Percentiles rank a stretch among this genome's conserved stretches.
These are phyloP conservation scores for Cantharis rustica DNA, from an alignment of 2,888 invertebrate species.

Conservation along the genomic window DNA sequence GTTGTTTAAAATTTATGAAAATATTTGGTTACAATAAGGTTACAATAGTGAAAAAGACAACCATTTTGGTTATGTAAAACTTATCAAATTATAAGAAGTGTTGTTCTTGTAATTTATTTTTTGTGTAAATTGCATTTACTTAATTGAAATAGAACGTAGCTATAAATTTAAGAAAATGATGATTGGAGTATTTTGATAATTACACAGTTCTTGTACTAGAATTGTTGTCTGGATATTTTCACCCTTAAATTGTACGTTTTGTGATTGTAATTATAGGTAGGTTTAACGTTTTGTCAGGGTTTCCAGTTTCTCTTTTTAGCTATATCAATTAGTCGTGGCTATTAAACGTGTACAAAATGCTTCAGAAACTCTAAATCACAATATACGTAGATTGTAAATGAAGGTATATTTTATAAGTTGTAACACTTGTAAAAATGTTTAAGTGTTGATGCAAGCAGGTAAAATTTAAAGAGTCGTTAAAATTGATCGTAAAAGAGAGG, in stretches of 20 bases:
- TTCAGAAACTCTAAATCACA: neutral
- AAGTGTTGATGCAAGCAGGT: conserved; percentile 26
- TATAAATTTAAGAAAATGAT: conserved; percentile 11
- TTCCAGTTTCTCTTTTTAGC: conserved; percentile 5
- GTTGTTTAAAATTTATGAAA: too few relatives aligned
- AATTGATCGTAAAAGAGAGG: conserved; percentile 26
- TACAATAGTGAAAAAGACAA: neutral
- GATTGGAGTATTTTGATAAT: conserved; percentile 15
- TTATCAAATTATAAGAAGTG: neutral
- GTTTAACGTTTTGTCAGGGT: conserved; percentile 13
- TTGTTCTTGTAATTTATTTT: neutral
- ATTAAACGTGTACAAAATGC: conserved; percentile 15
- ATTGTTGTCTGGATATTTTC: conserved; percentile 20
- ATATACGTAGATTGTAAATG: conserved; percentile 10
- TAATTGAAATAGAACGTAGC: conserved; percentile 4
- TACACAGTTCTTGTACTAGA: conserved; percentile 14
- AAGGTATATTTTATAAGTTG: conserved; percentile 16
- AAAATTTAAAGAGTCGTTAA: conserved; percentile 25
- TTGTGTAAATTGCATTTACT: neutral
- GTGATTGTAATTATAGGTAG: conserved; percentile 16
- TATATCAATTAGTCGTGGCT: conserved; percentile 10
- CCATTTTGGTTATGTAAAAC: neutral
- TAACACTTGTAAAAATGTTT: conserved; percentile 22
- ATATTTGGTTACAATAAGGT: neutral
- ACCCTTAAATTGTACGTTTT: conserved; percentile 8